Base-by-base conservation (phyloP, 2,797 vertebrate species). In the Pelobates cultripes region DNA sequence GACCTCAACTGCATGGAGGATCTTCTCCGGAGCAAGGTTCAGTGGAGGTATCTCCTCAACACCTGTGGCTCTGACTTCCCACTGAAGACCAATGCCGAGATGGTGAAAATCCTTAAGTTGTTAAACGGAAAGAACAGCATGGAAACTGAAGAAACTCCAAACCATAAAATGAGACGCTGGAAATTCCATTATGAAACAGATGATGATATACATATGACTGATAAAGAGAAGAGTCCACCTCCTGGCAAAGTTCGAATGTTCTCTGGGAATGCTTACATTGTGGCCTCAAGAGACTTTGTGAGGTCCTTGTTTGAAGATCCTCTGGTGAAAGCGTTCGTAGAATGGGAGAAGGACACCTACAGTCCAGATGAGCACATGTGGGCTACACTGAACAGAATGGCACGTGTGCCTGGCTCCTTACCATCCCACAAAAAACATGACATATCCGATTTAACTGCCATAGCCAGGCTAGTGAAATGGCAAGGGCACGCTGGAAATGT, bases 351-450 rank as follows among this genome's bases (percentile, higher is more conserved):
- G 82, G 97, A 99, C 87, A 97, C 96, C 0, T 96, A 95, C 82
- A 97, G 97, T 76, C 97, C 97, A 0, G 97, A 99, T 5, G 97
- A 99, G 61, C 90, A 96, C 61, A 73, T 98, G 10, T 98, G 97
- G 96, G 96, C 96, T 69, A 97, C 96, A 0, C 88, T 98, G n/a
- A 90, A 95, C 73, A 92, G 97, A 43, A 92, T 96, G 87, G 89
- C 92, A 0, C 91, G 92, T 0, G 93, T 96, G 64, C 97, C 97
- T 0, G 96, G 96, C 1, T 93, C 93, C 0, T 0, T 63, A 14
- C 96, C 96, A 0, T 28, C 77, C 0, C 91, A 90, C 15, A 10
- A 0, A 14, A 98, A 97, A 84, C 97, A 87, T 1, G 90, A 97
- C 0, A 42, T 75, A 4, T 94, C 96, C 0, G 97, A 98, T 88